These are phyloP conservation scores for Lasioglossum pauxillum DNA, from an alignment of 2,888 invertebrate species.

Conservation along the genomic window DNA sequence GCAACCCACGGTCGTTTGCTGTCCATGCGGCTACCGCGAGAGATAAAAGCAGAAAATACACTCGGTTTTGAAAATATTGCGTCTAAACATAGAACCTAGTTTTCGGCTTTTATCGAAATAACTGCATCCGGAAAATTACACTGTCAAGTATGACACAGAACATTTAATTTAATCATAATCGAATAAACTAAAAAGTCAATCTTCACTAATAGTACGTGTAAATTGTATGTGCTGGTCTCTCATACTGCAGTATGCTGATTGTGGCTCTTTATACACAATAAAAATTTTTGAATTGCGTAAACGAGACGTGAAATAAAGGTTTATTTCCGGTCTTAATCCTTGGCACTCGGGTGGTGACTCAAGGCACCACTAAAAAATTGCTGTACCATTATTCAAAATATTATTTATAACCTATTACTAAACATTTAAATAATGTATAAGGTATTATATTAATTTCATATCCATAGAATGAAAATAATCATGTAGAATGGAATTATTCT, in stretches of 20 bases:
- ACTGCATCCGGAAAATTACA: not conserved
- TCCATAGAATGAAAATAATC: no score
- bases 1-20: slow-evolving; percentile 52
- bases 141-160: not conserved
- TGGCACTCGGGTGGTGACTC: no score
- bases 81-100: slow-evolving; percentile 38
- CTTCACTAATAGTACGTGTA: not conserved
- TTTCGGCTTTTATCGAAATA: slow-evolving; percentile 23
- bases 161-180: not conserved
- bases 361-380: no score
- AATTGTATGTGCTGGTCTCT: not conserved
- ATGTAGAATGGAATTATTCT: no score
- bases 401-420: no score
- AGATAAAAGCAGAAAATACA: slow-evolving; percentile 68
- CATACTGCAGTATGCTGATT: not conserved
- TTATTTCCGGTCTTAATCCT: not conserved
- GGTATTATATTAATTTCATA: no score
- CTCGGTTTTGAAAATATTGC: slow-evolving; percentile 47
- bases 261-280: not conserved
- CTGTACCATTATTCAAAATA: no score
- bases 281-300: not conserved
- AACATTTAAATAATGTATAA: no score
- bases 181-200: not conserved
- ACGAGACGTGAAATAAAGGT: not conserved
- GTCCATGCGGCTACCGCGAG: slow-evolving; percentile 47